Base-by-base conservation (phyloP, 1,140 invertebrate species). In the Dreissena polymorpha region DNA sequence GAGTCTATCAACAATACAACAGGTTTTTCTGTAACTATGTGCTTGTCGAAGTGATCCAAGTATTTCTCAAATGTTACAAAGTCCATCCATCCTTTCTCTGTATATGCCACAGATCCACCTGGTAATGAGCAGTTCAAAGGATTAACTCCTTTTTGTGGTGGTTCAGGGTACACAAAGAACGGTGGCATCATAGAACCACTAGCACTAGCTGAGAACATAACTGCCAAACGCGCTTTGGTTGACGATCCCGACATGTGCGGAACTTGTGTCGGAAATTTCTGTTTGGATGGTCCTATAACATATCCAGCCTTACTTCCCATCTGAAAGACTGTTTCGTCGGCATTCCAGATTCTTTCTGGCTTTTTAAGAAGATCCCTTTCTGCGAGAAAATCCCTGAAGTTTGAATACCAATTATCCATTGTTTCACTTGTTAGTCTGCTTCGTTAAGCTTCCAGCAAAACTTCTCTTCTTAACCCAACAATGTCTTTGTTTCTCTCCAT, bases 1-100 rank as follows among this genome's bases (percentile, higher is more conserved):
- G 73, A 77, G 49, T 84, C 74, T 0, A 71, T 78, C 27, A 84
- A 39, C 27, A n/a, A n/a, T n/a, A n/a, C n/a, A n/a, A n/a, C n/a
- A n/a, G n/a, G n/a, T n/a, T n/a, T n/a, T n/a, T n/a, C n/a, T n/a
- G n/a, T n/a, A n/a, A n/a, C n/a, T n/a, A n/a, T n/a, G n/a, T n/a
- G n/a, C n/a, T n/a, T n/a, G n/a, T n/a, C n/a, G n/a, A n/a, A n/a
- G n/a, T n/a, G n/a, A n/a, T n/a, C n/a, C n/a, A n/a, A n/a, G n/a
- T n/a, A n/a, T n/a, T n/a, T n/a, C n/a, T n/a, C n/a, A n/a, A n/a
- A n/a, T n/a, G n/a, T n/a, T n/a, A n/a, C n/a, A n/a, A n/a, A n/a
- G n/a, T n/a, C n/a, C n/a, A n/a, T n/a, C n/a, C n/a, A n/a, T n/a
- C n/a, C n/a, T n/a, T n/a, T n/a, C n/a, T n/a, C n/a, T n/a, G n/a